Conservation (phyloP, 2,113 vertebrate species). For the Glareola pratincola region DNA sequence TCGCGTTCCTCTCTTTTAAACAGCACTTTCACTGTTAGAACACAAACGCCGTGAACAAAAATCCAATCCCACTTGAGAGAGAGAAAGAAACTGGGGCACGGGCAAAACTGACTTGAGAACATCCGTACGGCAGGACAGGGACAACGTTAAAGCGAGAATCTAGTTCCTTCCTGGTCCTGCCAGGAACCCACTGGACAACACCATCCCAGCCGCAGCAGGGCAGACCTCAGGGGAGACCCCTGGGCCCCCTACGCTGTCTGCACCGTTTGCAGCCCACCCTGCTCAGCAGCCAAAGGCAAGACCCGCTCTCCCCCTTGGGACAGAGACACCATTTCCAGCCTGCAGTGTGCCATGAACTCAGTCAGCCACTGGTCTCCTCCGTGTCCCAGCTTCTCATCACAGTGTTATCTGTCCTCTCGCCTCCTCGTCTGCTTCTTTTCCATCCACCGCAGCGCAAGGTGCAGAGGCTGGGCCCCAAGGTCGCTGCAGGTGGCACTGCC, state of each 20-base stretch:
- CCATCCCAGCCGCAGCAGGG: not conserved
- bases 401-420: too few species aligned
- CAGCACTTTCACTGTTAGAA: too few species aligned
- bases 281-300: not conserved
- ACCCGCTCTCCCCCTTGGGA: not conserved
- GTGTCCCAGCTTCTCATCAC: not conserved
- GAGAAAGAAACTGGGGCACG: not conserved
- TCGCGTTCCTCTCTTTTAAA: rapidly evolving
- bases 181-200: not conserved
- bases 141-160: not conserved
- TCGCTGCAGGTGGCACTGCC: rapidly evolving
- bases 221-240: not conserved
- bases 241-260: too few species aligned
- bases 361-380: not conserved
- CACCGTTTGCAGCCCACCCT: not conserved
- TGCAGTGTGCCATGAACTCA: too few species aligned
- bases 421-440: not conserved
- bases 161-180: not conserved
- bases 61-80: rapidly evolving
- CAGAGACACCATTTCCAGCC: not conserved
- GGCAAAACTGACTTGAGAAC: not conserved
- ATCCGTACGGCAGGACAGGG: not conserved
- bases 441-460: not conserved
- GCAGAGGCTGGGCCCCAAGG: rapidly evolving
- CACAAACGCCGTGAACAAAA: not conserved